phyloP scores from a whole-genome alignment of 2,113 vertebrate genomes.

The Nanger granti region DNA sequence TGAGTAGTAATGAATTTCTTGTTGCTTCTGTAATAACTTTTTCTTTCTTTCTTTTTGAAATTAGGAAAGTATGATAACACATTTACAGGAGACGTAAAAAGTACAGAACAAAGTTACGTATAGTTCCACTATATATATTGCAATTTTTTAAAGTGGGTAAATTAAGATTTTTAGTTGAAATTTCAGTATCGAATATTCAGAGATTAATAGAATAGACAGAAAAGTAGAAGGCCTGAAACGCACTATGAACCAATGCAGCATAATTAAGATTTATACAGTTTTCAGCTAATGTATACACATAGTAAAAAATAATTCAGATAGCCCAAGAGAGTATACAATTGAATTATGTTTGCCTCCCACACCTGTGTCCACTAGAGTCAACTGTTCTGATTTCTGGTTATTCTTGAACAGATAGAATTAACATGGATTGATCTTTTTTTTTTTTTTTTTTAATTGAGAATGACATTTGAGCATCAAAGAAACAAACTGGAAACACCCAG shows the following conservation, averaged over 20 bases:
- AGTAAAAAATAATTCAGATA: not conserved
- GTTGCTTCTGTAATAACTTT: conserved; percentile 1
- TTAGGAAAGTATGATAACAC: not conserved
- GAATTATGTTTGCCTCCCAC: not conserved
- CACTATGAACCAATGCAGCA: not conserved
- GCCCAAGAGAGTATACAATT: not conserved
- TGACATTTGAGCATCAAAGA: not conserved
- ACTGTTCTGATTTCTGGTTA: not conserved
- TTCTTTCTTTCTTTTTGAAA: not conserved
- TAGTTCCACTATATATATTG: not conserved
- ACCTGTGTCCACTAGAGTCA: not conserved
- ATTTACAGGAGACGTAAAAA: not conserved
- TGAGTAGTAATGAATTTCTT: not conserved
- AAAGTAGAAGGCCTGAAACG: not conserved
- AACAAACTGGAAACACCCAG: not conserved
- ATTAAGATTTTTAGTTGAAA: not conserved
- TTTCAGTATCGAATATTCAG: not conserved
- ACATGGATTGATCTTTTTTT: not conserved
- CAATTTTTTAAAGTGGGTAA: not conserved
- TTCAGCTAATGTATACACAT: not conserved
- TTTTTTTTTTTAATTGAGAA: not conserved
- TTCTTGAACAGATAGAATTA: not conserved
- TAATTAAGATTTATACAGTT: not conserved
- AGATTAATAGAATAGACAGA: not conserved
- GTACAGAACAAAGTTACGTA: not conserved